Evolutionary conservation across 1,140 invertebrate species (phyloP).

Genomic region (Pseudomyrmex sp.): DNA sequence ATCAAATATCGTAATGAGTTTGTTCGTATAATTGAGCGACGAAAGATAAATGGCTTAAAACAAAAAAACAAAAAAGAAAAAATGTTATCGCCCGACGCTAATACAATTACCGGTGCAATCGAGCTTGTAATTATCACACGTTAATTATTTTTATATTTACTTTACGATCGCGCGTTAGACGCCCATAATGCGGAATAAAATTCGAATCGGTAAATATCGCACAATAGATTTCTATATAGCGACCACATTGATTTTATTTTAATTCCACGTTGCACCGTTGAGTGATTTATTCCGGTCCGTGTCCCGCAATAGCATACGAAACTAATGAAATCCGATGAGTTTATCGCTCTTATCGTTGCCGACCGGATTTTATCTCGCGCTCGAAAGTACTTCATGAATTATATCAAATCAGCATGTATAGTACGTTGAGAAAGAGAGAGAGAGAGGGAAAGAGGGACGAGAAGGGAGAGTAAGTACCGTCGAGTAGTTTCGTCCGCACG

Average conservation of each 20-base stretch:
- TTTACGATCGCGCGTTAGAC: neutral
- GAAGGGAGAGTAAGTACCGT: neutral
- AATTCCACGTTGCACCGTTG: slow-evolving; percentile 37
- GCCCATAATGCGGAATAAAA: slow-evolving; percentile 8
- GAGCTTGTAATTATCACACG: neutral
- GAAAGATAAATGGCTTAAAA: neutral
- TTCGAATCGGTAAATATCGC: slow-evolving; percentile 43
- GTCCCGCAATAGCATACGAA: slow-evolving; percentile 33
- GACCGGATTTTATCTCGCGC: slow-evolving; percentile 64
- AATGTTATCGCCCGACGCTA: neutral
- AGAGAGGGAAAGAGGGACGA: no score
- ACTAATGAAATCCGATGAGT: slow-evolving; percentile 70
- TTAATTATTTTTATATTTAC: neutral
- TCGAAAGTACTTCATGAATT: slow-evolving; percentile 22
- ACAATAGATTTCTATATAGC: slow-evolving; percentile 41
- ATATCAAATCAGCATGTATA: slow-evolving; percentile 52
- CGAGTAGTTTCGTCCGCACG: slow-evolving; percentile 18
- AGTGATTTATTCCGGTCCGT: slow-evolving; percentile 63
- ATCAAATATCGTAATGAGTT: slow-evolving; percentile 12
- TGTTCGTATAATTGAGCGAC: neutral
- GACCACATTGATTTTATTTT: slow-evolving; percentile 57
- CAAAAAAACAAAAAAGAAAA: slow-evolving; percentile 4
- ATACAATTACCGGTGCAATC: neutral
- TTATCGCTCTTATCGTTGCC: slow-evolving; percentile 60
- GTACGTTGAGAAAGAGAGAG: slow-evolving; percentile 13